Base-by-base conservation (phyloP, 2,797 vertebrate species). In the Typhlichthys subterraneus region DNA sequence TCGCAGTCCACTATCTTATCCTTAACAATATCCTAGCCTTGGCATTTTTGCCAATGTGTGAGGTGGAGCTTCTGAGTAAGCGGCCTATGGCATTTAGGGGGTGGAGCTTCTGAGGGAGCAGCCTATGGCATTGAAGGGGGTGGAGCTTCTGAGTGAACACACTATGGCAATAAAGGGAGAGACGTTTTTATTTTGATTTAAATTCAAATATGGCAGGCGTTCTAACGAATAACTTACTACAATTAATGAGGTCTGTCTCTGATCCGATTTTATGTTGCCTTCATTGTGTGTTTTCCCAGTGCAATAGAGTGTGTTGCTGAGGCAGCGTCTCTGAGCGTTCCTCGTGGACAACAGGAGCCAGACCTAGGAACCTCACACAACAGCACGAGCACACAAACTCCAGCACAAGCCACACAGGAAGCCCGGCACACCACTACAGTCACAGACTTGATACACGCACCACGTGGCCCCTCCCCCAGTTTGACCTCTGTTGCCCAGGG, bases 221-320 rank as follows among this genome's bases (percentile, higher is more conserved):
- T 4, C 3, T 29, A 4, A 29, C 23, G 4, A 29, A 29, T 29
- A 29, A 29, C 4, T 29, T 29, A 29, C 4, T 4, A 29, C 23
- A 29, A 42, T 42, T 1, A 42, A 42, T 42, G 38, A 7, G 2
- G 9, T 53, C 12, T 53, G 8, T 31, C 52, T 45, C 5, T 3
- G 11, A 15, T 45, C 59, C 49, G 0, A 57, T 60, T 47, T 49
- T 13, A 13, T 23, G 17, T 29, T 33, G 31, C 14, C 38, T 59
- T 45, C 7, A 71, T 61, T 68, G 6, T 9, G 23, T 78, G 69
- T 70, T 29, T 65, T 54, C 42, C 51, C 59, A 88, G 85, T 67
- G 60, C 79, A 19, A 67, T 53, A 42, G 61, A 45, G 50, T 31
- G 48, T 33, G 56, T 15, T 47, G 62, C 72, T 57, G 82, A 84